Conservation (phyloP, 2,113 vertebrate species). For the Malurus cyaneus region DNA sequence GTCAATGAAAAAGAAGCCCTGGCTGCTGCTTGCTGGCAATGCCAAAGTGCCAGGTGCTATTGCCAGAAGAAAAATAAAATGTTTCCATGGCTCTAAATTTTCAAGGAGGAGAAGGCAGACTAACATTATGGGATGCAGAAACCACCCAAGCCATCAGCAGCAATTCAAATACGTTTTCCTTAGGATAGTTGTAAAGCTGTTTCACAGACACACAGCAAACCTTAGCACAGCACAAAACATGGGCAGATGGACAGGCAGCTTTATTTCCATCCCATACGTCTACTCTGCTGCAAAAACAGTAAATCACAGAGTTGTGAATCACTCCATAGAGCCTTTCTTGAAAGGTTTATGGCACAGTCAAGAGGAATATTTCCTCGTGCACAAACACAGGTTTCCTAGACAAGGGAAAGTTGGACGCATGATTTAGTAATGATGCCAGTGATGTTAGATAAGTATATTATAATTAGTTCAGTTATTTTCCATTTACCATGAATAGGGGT, state of each 20-base stretch:
- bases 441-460: slow-evolving; percentile 24
- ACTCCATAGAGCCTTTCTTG: neutral
- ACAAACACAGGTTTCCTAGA: slow-evolving; percentile 44
- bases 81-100: slow-evolving; percentile 11
- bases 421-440: neutral
- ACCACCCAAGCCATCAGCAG: neutral
- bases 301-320: neutral
- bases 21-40: neutral
- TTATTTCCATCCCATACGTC: neutral
- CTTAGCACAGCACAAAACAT: neutral
- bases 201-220: neutral
- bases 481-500: neutral
- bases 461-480: slow-evolving; percentile 35
- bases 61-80: neutral
- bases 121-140: neutral
- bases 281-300: neutral
- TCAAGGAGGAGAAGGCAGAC: neutral
- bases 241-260: neutral
- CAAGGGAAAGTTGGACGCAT: neutral
- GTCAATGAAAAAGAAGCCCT: neutral
- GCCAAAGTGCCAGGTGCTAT: neutral
- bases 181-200: neutral
- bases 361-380: slow-evolving; percentile 12
- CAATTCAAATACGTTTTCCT: neutral
- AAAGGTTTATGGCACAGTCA: slow-evolving; percentile 16